phyloP scores from a whole-genome alignment of 2,797 vertebrate genomes.

The Xiphophorus birchmanni region DNA sequence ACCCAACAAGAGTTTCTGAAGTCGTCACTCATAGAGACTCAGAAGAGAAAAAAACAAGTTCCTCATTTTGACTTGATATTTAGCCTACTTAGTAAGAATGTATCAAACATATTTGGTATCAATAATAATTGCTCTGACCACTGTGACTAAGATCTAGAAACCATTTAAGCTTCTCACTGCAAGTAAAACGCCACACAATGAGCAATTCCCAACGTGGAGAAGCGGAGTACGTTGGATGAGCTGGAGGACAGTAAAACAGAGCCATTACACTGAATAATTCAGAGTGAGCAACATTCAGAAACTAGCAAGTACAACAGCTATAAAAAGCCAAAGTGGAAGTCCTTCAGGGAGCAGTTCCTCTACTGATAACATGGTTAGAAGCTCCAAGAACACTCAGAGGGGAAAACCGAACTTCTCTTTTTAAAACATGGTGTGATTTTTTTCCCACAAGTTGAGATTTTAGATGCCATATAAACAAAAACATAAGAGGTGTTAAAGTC shows the following conservation, averaged over 20 bases:
- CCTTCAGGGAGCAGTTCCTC: slow-evolving; percentile 36
- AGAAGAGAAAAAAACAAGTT: neutral
- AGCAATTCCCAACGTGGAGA: neutral
- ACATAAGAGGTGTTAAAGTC: neutral
- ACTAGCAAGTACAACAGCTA: neutral
- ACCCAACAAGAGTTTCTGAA: neutral
- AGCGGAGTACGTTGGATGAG: neutral
- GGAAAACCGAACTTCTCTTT: slow-evolving; percentile 41
- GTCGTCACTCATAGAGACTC: neutral
- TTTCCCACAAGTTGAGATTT: neutral
- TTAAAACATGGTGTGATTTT: neutral
- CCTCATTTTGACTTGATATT: slow-evolving; percentile 6
- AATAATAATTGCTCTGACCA: neutral
- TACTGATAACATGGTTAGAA: slow-evolving; percentile 8
- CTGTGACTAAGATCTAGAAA: neutral
- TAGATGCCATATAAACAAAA: neutral
- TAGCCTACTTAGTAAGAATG: neutral
- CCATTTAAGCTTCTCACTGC: neutral
- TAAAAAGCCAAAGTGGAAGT: slow-evolving; percentile 28
- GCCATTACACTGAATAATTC: slow-evolving; percentile 9
- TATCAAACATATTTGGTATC: neutral
- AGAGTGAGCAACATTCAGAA: neutral
- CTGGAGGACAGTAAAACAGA: slow-evolving; percentile 4
- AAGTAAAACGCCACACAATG: neutral
- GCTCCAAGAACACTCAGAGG: slow-evolving; percentile 4